Percentiles rank a stretch among this genome's conserved stretches.
Conservation (phyloP, 2,888 invertebrate species). For the Plagodis dolabraria region DNA sequence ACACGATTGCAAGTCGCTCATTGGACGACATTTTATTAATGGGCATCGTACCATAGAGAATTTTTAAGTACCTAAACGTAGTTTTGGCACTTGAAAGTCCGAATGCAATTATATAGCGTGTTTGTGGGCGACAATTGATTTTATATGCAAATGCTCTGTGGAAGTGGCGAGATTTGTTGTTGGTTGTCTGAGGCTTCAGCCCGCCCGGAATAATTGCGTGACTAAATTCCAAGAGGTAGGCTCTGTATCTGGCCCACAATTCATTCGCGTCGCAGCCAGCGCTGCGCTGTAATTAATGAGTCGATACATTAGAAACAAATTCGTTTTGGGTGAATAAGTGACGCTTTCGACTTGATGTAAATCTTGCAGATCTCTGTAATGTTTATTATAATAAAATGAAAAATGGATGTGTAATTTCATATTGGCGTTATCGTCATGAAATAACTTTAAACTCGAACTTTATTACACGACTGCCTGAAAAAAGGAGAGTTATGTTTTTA, state of each 20-base stretch:
- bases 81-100: constrained; percentile 29
- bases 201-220: constrained; percentile 66
- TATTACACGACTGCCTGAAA: too few species aligned
- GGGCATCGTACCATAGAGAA: constrained; percentile 47
- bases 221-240: constrained; percentile 64
- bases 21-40: constrained; percentile 64
- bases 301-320: constrained; percentile 67
- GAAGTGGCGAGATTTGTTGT: constrained; percentile 57
- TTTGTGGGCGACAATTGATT: constrained; percentile 50
- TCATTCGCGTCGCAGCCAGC: constrained; percentile 60
- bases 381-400: constrained; percentile 2
- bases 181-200: constrained; percentile 47
- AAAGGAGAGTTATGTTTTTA: too few species aligned
- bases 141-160: constrained; percentile 61
- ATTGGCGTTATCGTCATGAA: too few species aligned
- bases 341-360: constrained; percentile 51
- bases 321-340: constrained; percentile 64
- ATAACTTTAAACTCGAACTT: too few species aligned
- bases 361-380: constrained; percentile 48
- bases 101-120: constrained; percentile 13
- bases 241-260: constrained; percentile 62
- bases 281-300: constrained; percentile 68
- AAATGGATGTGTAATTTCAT: too few species aligned
- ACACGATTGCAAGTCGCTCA: constrained; percentile 68
- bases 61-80: constrained; percentile 46